These are phyloP conservation scores for Brachionus rubens DNA, from an alignment of 1,140 invertebrate species.

Conservation along the genomic window DNA sequence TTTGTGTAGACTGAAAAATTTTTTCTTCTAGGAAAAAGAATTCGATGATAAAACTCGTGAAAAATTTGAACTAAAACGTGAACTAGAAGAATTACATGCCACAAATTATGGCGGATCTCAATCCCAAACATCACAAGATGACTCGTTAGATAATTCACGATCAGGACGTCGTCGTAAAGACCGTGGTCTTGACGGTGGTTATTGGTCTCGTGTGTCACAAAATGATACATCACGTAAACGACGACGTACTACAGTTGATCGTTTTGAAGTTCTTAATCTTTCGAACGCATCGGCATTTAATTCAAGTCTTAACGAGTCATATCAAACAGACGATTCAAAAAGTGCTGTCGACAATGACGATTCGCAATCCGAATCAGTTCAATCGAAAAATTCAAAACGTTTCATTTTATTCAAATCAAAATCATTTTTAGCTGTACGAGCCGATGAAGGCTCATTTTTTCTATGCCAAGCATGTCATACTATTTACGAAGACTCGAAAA, in stretches of 20 bases:
- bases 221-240: constrained; percentile 2
- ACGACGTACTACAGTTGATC: not conserved
- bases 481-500: constrained; percentile 71
- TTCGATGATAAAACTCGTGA: not conserved
- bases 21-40: not conserved
- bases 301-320: not conserved
- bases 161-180: not conserved
- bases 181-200: constrained; percentile 27
- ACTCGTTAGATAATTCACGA: not conserved
- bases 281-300: not conserved
- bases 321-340: not conserved
- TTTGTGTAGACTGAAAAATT: not conserved
- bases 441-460: constrained; percentile 77
- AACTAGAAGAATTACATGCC: not conserved
- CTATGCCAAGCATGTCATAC: constrained; percentile 85
- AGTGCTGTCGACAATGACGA: not conserved
- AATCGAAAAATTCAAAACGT: constrained; percentile 60
- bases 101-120: constrained; percentile 14
- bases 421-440: constrained; percentile 80
- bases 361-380: not conserved
- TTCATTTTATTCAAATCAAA: constrained; percentile 64
- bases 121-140: not conserved
- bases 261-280: not conserved
- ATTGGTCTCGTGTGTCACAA: constrained; percentile 3
- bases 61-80: constrained; percentile 3